These are phyloP conservation scores for Leptarthrus brevirostris DNA, from an alignment of 2,888 invertebrate species.

Conservation along the genomic window DNA sequence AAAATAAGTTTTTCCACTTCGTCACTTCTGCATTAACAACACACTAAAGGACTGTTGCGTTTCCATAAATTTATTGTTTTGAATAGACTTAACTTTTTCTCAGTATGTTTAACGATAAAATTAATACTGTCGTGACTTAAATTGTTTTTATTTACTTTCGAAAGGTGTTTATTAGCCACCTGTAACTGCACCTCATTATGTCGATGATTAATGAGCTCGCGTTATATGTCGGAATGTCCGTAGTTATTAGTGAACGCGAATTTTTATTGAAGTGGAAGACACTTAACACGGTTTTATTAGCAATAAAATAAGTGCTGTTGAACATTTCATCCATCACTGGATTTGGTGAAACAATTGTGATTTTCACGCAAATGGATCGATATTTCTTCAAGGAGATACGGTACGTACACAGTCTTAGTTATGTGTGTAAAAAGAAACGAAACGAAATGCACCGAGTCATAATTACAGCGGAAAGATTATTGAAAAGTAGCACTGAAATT, in stretches of 20 bases:
- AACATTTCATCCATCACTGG: not conserved
- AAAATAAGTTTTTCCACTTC: constrained; percentile 4
- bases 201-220: not conserved
- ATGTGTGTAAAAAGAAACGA: constrained; percentile 24
- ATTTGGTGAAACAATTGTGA: constrained; percentile 7
- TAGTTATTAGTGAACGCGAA: not conserved
- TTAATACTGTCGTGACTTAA: not conserved
- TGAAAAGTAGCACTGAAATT: constrained; percentile 14
- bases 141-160: not conserved
- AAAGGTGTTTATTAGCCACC: not conserved
- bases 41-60: too few relatives aligned
- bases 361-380: constrained; percentile 35
- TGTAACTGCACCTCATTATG: not conserved
- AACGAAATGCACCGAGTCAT: constrained; percentile 3
- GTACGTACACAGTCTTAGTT: constrained; percentile 25
- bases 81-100: too few relatives aligned
- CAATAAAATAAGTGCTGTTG: not conserved
- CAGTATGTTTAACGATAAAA: too few relatives aligned
- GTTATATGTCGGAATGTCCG: not conserved
- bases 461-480: constrained; percentile 1
- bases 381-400: constrained; percentile 37
- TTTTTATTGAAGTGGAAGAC: not conserved
- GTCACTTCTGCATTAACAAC: too few relatives aligned
- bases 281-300: not conserved
- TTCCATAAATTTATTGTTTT: too few relatives aligned